phyloP scores from a whole-genome alignment of 2,113 vertebrate genomes.

The Lepisosteus oculatus region DNA sequence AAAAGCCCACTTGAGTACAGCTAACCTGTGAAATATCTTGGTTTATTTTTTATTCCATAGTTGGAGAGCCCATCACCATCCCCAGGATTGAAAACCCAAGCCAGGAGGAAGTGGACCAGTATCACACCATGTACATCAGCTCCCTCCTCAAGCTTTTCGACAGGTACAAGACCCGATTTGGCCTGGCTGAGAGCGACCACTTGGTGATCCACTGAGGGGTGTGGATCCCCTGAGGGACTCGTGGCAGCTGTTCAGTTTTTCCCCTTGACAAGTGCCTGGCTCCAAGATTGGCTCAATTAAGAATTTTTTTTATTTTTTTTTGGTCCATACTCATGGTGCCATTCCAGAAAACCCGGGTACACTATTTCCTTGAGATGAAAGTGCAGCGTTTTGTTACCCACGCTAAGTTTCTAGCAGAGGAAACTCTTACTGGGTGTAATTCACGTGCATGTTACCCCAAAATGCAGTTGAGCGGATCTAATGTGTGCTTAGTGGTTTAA shows the following conservation, averaged over 20 bases:
- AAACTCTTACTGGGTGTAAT: too few relatives aligned
- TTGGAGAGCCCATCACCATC: constrained; percentile 92
- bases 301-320: constrained; percentile 16
- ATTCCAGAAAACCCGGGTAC: background rate
- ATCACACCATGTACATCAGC: constrained; percentile 83
- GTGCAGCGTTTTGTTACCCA: too few relatives aligned
- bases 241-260: constrained; percentile 23
- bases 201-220: constrained; percentile 77
- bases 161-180: constrained; percentile 85
- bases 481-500: too few relatives aligned
- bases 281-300: constrained; percentile 46
- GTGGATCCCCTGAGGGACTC: constrained; percentile 12
- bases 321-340: constrained; percentile 25
- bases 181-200: constrained; percentile 76
- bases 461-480: too few relatives aligned
- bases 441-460: too few relatives aligned
- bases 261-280: constrained; percentile 32
- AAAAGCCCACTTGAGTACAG: too few relatives aligned
- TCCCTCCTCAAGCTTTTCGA: constrained; percentile 86
- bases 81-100: constrained; percentile 81
- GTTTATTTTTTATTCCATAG: constrained; percentile 50
- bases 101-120: constrained; percentile 79
- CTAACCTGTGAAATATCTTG: too few relatives aligned
- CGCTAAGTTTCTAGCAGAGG: constrained; percentile 21
- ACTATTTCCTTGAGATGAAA: too few relatives aligned